Conservation (phyloP, 2,797 vertebrate species). For the Danio albolineatus region DNA sequence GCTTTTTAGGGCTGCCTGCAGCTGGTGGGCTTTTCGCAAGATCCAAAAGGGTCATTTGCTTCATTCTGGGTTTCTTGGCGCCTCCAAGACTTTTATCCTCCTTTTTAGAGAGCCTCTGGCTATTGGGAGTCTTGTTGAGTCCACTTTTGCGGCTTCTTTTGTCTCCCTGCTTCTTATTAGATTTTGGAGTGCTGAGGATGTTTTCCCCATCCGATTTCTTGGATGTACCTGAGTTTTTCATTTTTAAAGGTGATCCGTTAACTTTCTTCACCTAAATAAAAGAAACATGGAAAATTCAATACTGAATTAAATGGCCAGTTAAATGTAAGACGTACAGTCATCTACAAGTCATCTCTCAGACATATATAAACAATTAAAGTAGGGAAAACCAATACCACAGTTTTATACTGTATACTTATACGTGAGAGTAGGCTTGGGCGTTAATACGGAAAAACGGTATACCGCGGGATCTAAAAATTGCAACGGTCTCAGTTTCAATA, state of each 20-base stretch:
- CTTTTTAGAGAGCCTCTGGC: constrained; percentile 89
- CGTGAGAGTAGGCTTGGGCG: too few relatives aligned
- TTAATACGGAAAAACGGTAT: too few relatives aligned
- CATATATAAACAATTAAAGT: too few relatives aligned
- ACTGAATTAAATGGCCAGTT: not conserved
- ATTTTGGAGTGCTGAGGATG: constrained; percentile 69
- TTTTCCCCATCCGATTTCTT: constrained; percentile 77
- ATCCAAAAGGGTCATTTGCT: constrained; percentile 94
- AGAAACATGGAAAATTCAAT: not conserved
- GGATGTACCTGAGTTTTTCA: constrained; percentile 89
- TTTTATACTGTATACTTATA: too few relatives aligned
- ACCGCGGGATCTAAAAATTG: too few relatives aligned
- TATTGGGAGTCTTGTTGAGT: constrained; percentile 79
- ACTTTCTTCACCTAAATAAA: constrained; percentile 82
- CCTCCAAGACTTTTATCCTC: constrained; percentile 78
- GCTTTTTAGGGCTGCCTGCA: constrained; percentile 81
- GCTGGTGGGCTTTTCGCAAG: constrained; percentile 85
- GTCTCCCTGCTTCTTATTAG: constrained; percentile 64
- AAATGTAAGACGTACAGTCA: not conserved
- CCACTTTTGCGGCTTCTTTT: constrained; percentile 78
- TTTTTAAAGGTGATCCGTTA: constrained; percentile 88
- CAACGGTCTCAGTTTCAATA: too few relatives aligned
- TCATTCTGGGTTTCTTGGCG: constrained; percentile 89
- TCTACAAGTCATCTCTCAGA: not conserved
- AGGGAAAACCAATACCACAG: too few relatives aligned